Conservation (phyloP, 2,888 invertebrate genomes). For the Hydropsyche betteni region DNA sequence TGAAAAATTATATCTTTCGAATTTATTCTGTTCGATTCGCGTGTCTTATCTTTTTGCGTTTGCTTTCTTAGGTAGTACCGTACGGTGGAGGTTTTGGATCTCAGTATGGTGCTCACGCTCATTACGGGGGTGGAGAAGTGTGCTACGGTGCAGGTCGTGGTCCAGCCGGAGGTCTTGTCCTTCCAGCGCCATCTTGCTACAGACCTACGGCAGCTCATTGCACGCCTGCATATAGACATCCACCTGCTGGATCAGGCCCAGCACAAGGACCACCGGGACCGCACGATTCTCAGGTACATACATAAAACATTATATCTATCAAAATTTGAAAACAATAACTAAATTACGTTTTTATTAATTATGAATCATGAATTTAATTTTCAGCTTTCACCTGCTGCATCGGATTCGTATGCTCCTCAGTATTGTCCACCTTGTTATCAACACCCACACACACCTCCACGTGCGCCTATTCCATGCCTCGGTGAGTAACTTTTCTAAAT, state of each 20-base stretch:
- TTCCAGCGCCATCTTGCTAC: slow-evolving; percentile 53
- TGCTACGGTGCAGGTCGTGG: slow-evolving; percentile 58
- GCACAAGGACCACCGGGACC: slow-evolving; percentile 47
- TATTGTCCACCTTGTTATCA: slow-evolving; percentile 66
- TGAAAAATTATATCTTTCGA: no score
- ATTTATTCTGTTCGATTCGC: neutral
- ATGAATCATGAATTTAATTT: neutral
- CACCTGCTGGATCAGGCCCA: slow-evolving; percentile 34
- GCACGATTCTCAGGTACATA: slow-evolving; percentile 35
- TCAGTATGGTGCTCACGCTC: slow-evolving; percentile 53
- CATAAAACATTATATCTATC: neutral
- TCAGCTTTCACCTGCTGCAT: slow-evolving; percentile 56
- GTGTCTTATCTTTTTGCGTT: neutral
- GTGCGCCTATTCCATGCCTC: slow-evolving; percentile 71
- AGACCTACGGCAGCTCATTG: slow-evolving; percentile 59
- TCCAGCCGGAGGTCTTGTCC: slow-evolving; percentile 56
- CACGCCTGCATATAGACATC: slow-evolving; percentile 53
- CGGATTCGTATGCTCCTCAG: slow-evolving; percentile 66
- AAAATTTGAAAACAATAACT: neutral
- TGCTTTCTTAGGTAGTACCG: slow-evolving; percentile 59
- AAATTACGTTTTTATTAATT: neutral
- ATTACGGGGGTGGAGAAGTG: slow-evolving; percentile 61
- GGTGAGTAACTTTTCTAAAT: slow-evolving; percentile 57
- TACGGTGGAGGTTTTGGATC: slow-evolving; percentile 52
- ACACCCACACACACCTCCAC: slow-evolving; percentile 68